These are phyloP conservation scores for Lampris incognitus DNA, from an alignment of 2,113 vertebrate genomes.

Conservation along the genomic window DNA sequence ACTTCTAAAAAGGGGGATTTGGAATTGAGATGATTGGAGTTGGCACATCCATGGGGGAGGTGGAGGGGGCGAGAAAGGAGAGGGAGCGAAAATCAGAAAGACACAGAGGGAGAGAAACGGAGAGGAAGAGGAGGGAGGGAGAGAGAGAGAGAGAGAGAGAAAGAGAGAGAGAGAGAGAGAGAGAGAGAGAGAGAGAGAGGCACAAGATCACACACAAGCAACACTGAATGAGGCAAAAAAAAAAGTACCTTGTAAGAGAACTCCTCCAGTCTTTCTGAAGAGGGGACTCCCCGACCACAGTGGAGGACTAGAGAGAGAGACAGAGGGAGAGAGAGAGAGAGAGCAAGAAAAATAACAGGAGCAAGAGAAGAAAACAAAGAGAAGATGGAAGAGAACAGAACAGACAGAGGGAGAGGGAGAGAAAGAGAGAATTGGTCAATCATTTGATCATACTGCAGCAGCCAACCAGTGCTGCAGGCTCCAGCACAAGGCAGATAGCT, in stretches of 20 bases:
- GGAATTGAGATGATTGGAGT: conserved; percentile 76
- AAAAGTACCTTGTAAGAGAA: conserved; percentile 94
- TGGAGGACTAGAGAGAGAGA: conserved; percentile 91
- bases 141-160: conserved; percentile 3
- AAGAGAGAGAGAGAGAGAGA: not conserved
- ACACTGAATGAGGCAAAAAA: conserved; percentile 37
- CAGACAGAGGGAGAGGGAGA: not conserved
- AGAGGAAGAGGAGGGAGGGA: not conserved
- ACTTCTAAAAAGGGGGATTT: conserved; percentile 68
- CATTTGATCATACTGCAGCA: conserved; percentile 61
- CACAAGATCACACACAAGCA: conserved; percentile 30
- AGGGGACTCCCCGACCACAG: conserved; percentile 97
- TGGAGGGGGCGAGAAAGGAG: too few species aligned
- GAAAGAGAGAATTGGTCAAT: conserved; percentile 67
- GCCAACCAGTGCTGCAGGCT: conserved; percentile 51
- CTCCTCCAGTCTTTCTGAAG: conserved; percentile 96
- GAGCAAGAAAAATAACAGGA: not conserved
- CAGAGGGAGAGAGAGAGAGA: conserved; percentile 22
- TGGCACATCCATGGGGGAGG: conserved; percentile 62
- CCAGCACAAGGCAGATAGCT: conserved; percentile 56
- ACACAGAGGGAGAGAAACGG: not conserved
- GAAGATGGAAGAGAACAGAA: not conserved
- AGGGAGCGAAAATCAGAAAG: not conserved
- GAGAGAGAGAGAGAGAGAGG: conserved; percentile 9
- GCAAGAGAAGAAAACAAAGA: not conserved